Base-by-base conservation (phyloP, 2,797 vertebrate species). In the Gymnothorax reevesii region DNA sequence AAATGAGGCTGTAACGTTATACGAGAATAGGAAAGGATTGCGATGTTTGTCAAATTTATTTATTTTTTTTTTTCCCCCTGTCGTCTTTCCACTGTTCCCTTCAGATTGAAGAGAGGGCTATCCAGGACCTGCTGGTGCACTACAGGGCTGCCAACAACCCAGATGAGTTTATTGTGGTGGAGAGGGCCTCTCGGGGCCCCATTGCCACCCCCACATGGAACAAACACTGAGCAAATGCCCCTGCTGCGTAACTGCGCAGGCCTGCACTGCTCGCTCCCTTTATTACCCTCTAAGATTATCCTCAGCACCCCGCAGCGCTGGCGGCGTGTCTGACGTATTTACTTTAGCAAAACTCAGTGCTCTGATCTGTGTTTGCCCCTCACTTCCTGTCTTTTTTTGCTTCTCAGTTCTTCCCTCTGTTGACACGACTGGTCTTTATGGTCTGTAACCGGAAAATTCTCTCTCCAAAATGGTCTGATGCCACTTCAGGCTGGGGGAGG, bases 101-200 rank as follows among this genome's bases (percentile, higher is more conserved):
- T n/a, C 92, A 99, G 99, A 98, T 99, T 2, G 99, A 99, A 90
- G 98, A 99, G 88, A 92, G 94, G 89, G 99, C 99, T 8, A 99
- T 99, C 92, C 98, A 99, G 92, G 98, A 99, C 86, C 94, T 99
- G 60, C 54, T 99, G 89, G 86, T 97, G 80, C 95, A 98, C 92
- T 99, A 99, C 77, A 94, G 96, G 84, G 97, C 97, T 17, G 91
- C 91, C 83, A 94, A 96, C 94, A 99, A 99, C 95, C 97, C 98
- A 3, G 97, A 99, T 62, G 98, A 99, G 91, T 96, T 97, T 93
- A 97, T 99, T 84, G 91, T 96, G 33, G 97, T 99, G 90, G 98
- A 99, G 95, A 96, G 98, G 92, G 95, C 97, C 83, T 94, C 96
- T 0, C 97, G 95, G 92, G 97, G 96, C 88, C 98, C 98, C 57